phyloP scores from a whole-genome alignment of 1,140 invertebrate species.

The Panagrolaimus sp. region DNA sequence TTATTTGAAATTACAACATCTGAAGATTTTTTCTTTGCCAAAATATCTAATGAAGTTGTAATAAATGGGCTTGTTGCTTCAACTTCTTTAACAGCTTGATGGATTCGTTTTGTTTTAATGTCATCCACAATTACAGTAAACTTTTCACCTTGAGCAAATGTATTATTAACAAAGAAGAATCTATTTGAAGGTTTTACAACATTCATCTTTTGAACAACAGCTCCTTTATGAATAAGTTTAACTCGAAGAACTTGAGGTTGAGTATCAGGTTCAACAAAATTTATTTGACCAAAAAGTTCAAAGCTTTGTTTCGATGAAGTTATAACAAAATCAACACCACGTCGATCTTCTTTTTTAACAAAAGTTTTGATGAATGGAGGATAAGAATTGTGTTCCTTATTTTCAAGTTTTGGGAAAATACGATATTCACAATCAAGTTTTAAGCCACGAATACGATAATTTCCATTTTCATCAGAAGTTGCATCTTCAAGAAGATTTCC shows the following conservation, averaged over 20 bases:
- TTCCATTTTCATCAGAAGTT: neutral
- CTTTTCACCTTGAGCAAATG: neutral
- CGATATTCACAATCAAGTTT: neutral
- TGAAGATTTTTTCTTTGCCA: neutral
- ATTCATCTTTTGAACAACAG: neutral
- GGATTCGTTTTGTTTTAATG: neutral
- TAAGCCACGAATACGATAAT: neutral
- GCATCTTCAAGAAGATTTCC: constrained; percentile 2
- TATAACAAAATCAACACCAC: neutral
- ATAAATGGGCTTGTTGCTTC: neutral
- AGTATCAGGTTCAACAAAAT: neutral
- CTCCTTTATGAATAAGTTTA: neutral
- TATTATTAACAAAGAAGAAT: neutral
- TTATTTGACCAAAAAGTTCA: constrained; percentile 8
- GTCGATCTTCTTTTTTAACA: constrained; percentile 12
- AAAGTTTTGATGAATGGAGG: neutral
- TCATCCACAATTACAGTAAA: constrained; percentile 3
- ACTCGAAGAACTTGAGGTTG: neutral
- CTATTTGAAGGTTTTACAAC: neutral
- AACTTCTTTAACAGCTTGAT: neutral
- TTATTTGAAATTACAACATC: constrained; percentile 2
- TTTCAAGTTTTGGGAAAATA: constrained; percentile 3
- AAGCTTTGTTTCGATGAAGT: neutral
- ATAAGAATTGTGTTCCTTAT: neutral
- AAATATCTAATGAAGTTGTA: neutral